phyloP scores from a whole-genome alignment of 2,888 invertebrate species.

The Ptilodon capucinus region DNA sequence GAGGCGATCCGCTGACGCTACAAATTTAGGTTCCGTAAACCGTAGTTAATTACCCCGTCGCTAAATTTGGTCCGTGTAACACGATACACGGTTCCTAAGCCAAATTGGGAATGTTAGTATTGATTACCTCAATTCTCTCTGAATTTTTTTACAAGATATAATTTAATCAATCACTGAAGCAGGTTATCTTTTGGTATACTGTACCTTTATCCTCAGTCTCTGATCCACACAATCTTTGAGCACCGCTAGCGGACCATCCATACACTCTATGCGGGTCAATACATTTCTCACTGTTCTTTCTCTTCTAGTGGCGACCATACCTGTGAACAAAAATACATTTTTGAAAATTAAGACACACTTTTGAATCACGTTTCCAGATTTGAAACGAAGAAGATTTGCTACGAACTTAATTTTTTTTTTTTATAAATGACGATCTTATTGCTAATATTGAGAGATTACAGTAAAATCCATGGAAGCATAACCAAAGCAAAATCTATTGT shows the following conservation, averaged over 20 bases:
- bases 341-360: no score
- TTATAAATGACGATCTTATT: no score
- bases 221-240: constrained; percentile 84
- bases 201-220: constrained; percentile 85
- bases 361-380: no score
- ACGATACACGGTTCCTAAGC: background rate
- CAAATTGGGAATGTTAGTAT: background rate
- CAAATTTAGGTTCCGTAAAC: constrained; percentile 9
- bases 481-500: no score
- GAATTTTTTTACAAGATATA: no score
- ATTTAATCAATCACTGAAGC: no score
- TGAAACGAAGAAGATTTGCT: no score
- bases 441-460: no score
- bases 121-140: no score
- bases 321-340: constrained; percentile 27
- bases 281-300: constrained; percentile 49
- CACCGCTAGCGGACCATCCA: constrained; percentile 84
- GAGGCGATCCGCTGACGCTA: constrained; percentile 9
- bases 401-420: no score
- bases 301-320: constrained; percentile 31
- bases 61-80: constrained; percentile 6
- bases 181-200: no score
- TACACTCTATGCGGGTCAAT: constrained; percentile 74
- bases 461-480: no score
- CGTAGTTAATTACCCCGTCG: background rate